Percentiles rank a stretch among this genome's conserved stretches.
phyloP scores from a whole-genome alignment of 2,888 invertebrate genomes.

The Lepas anatifera region DNA sequence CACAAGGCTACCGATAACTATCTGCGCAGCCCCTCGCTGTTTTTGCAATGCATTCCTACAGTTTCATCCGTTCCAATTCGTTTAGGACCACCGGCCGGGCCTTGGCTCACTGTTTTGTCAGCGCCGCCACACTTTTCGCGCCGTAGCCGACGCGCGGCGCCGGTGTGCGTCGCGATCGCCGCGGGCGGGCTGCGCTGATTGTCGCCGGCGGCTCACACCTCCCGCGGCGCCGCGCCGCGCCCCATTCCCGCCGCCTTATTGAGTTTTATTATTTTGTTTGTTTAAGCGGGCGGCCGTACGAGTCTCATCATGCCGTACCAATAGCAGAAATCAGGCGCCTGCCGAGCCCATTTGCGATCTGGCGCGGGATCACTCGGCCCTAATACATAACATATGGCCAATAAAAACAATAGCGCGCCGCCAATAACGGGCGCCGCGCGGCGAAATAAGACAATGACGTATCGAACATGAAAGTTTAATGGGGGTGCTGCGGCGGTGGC shows the following conservation, averaged over 20 bases:
- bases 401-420: slow-evolving; percentile 6
- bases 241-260: not conserved
- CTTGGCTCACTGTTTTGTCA: too few species aligned
- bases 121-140: not conserved
- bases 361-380: not conserved
- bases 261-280: slow-evolving; percentile 12
- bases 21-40: too few species aligned
- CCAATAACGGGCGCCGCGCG: not conserved
- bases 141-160: not conserved
- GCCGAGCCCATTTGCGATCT: not conserved
- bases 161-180: too few species aligned
- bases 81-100: too few species aligned
- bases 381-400: slow-evolving; percentile 12
- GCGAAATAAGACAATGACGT: slow-evolving; percentile 1
- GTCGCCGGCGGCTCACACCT: not conserved
- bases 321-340: not conserved
- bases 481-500: not conserved
- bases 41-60: too few species aligned
- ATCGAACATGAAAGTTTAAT: slow-evolving; percentile 11
- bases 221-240: not conserved
- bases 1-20: too few species aligned
- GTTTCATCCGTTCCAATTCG: too few species aligned
- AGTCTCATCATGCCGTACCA: not conserved
- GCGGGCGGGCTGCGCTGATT: not conserved
- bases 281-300: slow-evolving; percentile 7